These are phyloP conservation scores for Sipha flava DNA, from an alignment of 1,140 invertebrate species.

Conservation along the genomic window DNA sequence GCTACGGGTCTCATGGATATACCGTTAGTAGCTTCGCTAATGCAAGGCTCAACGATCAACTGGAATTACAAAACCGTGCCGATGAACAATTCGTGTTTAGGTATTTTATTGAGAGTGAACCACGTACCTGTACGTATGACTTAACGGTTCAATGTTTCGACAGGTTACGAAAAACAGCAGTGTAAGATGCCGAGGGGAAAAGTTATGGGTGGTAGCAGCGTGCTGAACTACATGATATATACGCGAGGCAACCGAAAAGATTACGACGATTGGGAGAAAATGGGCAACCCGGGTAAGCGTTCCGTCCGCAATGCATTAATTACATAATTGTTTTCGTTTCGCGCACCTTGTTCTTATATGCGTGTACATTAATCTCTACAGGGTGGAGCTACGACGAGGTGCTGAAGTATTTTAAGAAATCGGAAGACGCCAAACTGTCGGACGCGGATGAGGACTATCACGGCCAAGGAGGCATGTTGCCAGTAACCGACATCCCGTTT, in stretches of 20 bases:
- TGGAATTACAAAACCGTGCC: constrained; percentile 69
- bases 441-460: constrained; percentile 58
- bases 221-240: constrained; percentile 75
- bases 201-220: constrained; percentile 61
- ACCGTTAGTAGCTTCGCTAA: constrained; percentile 57
- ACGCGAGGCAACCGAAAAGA: constrained; percentile 59
- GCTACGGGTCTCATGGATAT: constrained; percentile 67
- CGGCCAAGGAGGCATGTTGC: constrained; percentile 41
- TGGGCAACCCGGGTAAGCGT: constrained; percentile 43
- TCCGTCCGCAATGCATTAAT: too few species aligned
- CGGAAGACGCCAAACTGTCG: constrained; percentile 56
- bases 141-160: too few species aligned
- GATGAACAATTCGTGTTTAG: constrained; percentile 49
- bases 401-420: constrained; percentile 45
- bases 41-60: constrained; percentile 62
- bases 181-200: constrained; percentile 65
- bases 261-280: constrained; percentile 60
- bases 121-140: too few species aligned
- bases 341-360: too few species aligned
- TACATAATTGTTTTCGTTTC: constrained; percentile 7
- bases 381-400: constrained; percentile 53
- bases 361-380: constrained; percentile 33
- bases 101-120: constrained; percentile 53
- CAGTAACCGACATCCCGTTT: background rate
- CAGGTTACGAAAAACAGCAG: constrained; percentile 47